phyloP scores from a whole-genome alignment of 2,888 invertebrate genomes.

The Phorcus lineatus region DNA sequence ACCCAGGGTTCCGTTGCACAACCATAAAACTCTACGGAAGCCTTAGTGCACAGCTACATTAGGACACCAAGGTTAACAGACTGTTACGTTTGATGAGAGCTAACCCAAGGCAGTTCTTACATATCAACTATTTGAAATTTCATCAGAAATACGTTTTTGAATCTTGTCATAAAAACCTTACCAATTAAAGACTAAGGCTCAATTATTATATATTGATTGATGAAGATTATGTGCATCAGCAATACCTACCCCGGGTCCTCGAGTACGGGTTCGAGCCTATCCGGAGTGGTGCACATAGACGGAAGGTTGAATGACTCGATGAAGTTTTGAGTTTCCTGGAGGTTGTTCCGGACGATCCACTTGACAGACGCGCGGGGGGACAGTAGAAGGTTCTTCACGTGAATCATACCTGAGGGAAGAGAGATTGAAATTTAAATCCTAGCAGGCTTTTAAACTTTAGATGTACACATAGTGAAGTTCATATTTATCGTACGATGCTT shows the following conservation, averaged over 20 bases:
- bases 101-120: no score
- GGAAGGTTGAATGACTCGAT: constrained; percentile 42
- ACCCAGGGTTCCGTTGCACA: no score
- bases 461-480: background rate
- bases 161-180: background rate
- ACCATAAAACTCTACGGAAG: no score
- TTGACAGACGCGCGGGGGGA: constrained; percentile 54
- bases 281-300: constrained; percentile 50
- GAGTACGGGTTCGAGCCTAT: constrained; percentile 45
- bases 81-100: no score
- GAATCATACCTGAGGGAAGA: constrained; percentile 47
- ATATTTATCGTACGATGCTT: background rate
- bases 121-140: no score
- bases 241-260: constrained; percentile 51
- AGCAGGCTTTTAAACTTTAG: background rate
- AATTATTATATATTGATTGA: no score
- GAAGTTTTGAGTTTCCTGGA: constrained; percentile 49
- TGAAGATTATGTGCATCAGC: no score
- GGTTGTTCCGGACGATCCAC: constrained; percentile 57
- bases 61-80: no score
- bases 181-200: background rate
- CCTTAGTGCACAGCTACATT: no score
- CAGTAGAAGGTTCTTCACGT: constrained; percentile 54
- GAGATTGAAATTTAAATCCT: background rate
- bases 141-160: no score